A percentile compares a stretch with the other conserved stretches of the same genome.
Conservation (phyloP, 2,888 invertebrate species). For the Autographa gamma region DNA sequence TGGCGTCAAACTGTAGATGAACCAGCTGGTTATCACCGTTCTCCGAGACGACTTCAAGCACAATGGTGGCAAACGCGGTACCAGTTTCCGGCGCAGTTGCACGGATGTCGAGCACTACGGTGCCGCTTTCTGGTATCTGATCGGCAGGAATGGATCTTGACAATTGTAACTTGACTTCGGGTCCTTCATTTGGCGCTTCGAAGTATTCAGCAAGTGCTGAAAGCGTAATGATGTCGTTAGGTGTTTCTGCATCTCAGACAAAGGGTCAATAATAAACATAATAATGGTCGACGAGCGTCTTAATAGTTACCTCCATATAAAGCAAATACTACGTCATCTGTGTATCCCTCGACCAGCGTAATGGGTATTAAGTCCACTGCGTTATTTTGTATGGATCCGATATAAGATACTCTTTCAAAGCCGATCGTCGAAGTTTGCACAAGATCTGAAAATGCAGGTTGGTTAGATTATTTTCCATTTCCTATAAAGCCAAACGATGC, state of each 20-base stretch:
- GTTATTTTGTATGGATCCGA: constrained; percentile 39
- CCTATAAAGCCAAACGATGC: too few species aligned
- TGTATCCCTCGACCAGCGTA: constrained; percentile 58
- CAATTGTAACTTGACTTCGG: constrained; percentile 41
- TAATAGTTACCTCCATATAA: constrained; percentile 37
- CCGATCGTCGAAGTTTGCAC: constrained; percentile 24
- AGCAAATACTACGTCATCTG: constrained; percentile 49
- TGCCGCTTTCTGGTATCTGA: constrained; percentile 43
- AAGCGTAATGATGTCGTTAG: constrained; percentile 10
- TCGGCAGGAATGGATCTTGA: constrained; percentile 50
- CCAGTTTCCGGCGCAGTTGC: constrained; percentile 49
- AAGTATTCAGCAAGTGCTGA: constrained; percentile 56
- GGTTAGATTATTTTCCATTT: neutral
- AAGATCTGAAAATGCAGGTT: constrained; percentile 14
- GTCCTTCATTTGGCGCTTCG: constrained; percentile 15
- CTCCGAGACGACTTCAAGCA: constrained; percentile 46
- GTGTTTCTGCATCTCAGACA: neutral
- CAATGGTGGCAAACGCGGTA: constrained; percentile 51
- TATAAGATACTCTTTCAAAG: constrained; percentile 40
- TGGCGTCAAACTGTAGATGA: constrained; percentile 48
- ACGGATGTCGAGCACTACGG: constrained; percentile 53
- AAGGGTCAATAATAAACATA: too few species aligned
- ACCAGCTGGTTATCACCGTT: constrained; percentile 14
- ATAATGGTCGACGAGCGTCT: too few species aligned
- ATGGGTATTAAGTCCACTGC: constrained; percentile 49